Percentiles rank a stretch among this genome's conserved stretches.
Evolutionary conservation across 2,113 vertebrate genomes (phyloP).

Genomic region (Bufo gargarizans): DNA sequence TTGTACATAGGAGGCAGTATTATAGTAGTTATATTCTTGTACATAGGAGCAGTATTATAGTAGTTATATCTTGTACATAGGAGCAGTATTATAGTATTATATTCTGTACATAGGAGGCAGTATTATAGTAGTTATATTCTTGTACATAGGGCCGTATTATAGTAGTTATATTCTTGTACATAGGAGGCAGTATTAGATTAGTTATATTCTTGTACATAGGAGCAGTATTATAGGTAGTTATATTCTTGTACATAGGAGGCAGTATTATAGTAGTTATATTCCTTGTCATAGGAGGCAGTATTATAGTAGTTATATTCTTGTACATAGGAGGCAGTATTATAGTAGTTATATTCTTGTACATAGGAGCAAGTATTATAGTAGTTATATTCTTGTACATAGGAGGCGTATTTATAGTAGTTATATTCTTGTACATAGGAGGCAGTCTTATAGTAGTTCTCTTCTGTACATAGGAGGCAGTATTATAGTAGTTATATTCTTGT

Average conservation of each 20-base stretch:
- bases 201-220: conserved; percentile 8
- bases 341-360: conserved; percentile 5
- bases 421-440: neutral
- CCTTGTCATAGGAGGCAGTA: neutral
- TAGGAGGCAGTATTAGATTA: conserved; percentile 9
- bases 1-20: neutral
- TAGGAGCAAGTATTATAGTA: neutral
- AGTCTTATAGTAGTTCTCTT: conserved; percentile 15
- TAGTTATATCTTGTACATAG: neutral
- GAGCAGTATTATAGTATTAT: neutral
- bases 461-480: conserved; percentile 4
- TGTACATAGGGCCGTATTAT: neutral
- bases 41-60: neutral
- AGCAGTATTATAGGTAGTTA: conserved; percentile 1
- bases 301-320: too few species aligned
- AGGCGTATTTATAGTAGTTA: neutral
- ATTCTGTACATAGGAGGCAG: neutral
- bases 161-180: conserved; percentile 3
- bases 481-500: conserved; percentile 15
- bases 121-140: neutral
- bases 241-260: neutral
- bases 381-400: neutral
- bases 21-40: conserved; percentile 1
- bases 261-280: too few species aligned
- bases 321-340: neutral